Evolutionary conservation across 2,888 invertebrate species (phyloP).

Genomic region (Panopea generosa): DNA sequence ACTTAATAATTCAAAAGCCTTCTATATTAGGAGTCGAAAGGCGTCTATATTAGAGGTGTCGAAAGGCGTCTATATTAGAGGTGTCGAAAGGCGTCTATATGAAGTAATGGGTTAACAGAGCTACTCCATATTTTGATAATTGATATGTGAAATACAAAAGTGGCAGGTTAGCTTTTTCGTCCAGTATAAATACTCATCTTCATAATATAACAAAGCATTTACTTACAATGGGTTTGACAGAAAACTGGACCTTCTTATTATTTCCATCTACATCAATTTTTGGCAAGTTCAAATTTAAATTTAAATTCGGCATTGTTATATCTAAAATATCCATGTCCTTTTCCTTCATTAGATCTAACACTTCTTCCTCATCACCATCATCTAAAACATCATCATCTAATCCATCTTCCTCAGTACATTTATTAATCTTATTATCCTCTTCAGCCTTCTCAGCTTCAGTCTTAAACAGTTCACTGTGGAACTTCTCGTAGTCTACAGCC

Average conservation of each 20-base stretch:
- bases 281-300: conserved; percentile 31
- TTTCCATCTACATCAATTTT: conserved; percentile 56
- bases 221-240: conserved; percentile 51
- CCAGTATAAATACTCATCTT: too few relatives aligned
- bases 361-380: conserved; percentile 17
- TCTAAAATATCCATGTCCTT: conserved; percentile 55
- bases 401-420: not conserved
- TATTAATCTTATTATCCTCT: conserved; percentile 4
- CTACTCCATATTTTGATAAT: too few relatives aligned
- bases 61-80: too few relatives aligned
- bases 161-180: too few relatives aligned
- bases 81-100: too few relatives aligned
- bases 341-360: conserved; percentile 57
- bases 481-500: conserved; percentile 53
- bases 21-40: too few relatives aligned
- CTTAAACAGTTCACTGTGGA: conserved; percentile 47
- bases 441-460: conserved; percentile 6
- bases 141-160: too few relatives aligned
- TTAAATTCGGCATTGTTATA: conserved; percentile 53
- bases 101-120: too few relatives aligned
- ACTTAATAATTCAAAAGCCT: too few relatives aligned
- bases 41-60: too few relatives aligned
- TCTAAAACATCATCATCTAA: conserved; percentile 8
- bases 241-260: conserved; percentile 62
- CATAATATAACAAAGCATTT: too few relatives aligned